These are phyloP conservation scores for Odontamblyopus lacepedii DNA, from an alignment of 2,797 vertebrate species.

Conservation along the genomic window DNA sequence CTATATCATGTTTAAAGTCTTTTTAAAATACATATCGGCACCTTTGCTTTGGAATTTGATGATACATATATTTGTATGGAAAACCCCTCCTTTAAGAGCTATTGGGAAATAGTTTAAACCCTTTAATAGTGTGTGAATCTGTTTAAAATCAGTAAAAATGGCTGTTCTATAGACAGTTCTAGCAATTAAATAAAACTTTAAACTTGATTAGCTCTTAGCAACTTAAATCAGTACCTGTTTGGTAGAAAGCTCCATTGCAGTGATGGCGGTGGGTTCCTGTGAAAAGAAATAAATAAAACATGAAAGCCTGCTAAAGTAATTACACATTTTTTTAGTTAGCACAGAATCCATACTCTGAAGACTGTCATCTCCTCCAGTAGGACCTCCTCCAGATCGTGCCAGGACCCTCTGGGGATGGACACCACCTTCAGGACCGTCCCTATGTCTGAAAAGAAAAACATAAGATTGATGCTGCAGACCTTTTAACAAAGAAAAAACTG, in stretches of 20 bases:
- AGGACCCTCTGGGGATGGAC: conserved; percentile 94
- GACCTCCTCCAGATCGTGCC: conserved; percentile 98
- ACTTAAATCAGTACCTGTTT: conserved; percentile 84
- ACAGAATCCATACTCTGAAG: conserved; percentile 84
- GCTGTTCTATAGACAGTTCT: background rate
- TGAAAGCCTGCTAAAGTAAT: background rate
- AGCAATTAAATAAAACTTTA: background rate
- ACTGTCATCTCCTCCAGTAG: conserved; percentile 97
- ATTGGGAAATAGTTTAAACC: no score
- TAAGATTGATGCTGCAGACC: no score
- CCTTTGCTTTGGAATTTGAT: background rate
- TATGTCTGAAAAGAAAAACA: conserved; percentile 76
- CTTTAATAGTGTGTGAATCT: background rate
- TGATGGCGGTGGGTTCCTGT: conserved; percentile 91
- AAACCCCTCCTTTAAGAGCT: background rate
- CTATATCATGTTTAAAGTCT: background rate
- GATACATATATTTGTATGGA: background rate
- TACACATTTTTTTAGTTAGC: background rate
- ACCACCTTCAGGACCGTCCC: conserved; percentile 97
- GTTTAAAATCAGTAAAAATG: background rate
- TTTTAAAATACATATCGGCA: background rate
- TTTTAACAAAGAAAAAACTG: no score
- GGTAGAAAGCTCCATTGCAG: conserved; percentile 95
- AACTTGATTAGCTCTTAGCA: background rate
- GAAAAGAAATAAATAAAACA: conserved; percentile 16